These are phyloP conservation scores for Scolopax rusticola DNA, from an alignment of 2,797 vertebrate genomes.

Conservation along the genomic window DNA sequence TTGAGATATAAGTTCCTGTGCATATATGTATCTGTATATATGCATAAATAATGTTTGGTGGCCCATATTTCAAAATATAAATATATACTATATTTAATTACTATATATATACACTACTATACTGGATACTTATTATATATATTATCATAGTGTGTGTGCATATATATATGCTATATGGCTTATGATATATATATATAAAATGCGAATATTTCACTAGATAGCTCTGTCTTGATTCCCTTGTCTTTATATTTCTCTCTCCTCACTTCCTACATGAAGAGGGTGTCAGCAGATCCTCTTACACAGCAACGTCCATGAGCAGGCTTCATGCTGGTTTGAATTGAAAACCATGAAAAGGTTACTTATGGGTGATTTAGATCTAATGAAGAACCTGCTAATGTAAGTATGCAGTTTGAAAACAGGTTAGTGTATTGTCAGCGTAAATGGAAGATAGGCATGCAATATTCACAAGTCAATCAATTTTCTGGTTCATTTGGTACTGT, in stretches of 20 bases:
- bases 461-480: slow-evolving; percentile 37
- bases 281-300: background rate
- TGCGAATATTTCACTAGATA: background rate
- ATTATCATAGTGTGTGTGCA: background rate
- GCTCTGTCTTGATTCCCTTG: background rate
- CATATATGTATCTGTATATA: background rate
- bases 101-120: background rate
- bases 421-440: background rate
- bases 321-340: background rate
- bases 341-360: background rate
- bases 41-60: background rate
- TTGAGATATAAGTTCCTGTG: background rate
- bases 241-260: background rate
- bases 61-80: background rate
- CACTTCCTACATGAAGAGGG: background rate
- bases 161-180: background rate
- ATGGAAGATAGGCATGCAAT: background rate
- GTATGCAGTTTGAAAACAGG: slow-evolving; percentile 17
- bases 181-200: background rate
- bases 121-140: background rate
- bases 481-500: slow-evolving; percentile 11
- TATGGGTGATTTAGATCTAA: background rate
- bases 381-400: background rate
- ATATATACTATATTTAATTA: background rate
- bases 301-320: background rate